A percentile compares a stretch with the other conserved stretches of the same genome.
phyloP scores from a whole-genome alignment of 2,797 vertebrate species.

The Thamnophis elegans region DNA sequence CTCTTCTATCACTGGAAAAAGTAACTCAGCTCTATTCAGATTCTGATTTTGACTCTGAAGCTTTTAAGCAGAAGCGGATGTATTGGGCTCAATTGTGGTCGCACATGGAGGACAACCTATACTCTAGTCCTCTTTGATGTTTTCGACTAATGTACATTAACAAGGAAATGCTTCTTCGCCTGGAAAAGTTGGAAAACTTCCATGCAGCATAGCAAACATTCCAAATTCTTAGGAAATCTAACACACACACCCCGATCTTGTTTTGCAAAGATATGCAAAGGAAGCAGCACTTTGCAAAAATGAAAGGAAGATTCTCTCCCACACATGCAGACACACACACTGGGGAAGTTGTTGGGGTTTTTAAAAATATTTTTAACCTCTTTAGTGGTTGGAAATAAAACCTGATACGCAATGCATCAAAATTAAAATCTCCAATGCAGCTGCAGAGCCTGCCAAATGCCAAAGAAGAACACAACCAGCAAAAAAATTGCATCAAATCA shows the following conservation, averaged over 20 bases:
- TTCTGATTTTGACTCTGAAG: too few relatives aligned
- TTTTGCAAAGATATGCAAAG: neutral
- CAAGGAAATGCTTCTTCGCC: neutral
- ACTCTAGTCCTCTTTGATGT: neutral
- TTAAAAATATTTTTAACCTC: neutral
- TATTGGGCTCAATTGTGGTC: too few relatives aligned
- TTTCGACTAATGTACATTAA: neutral
- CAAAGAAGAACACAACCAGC: too few relatives aligned
- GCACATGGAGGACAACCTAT: neutral
- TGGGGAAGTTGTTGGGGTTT: neutral
- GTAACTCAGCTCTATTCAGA: too few relatives aligned
- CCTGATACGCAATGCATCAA: neutral
- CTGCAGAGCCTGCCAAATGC: neutral
- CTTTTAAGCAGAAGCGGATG: neutral
- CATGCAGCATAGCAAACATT: neutral
- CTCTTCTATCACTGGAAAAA: neutral
- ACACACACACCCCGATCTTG: neutral
- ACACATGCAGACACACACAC: neutral
- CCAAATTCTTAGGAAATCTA: neutral
- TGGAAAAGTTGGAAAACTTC: neutral
- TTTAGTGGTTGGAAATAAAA: neutral
- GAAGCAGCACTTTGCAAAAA: neutral
- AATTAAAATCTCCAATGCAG: neutral
- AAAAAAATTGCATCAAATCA: neutral
- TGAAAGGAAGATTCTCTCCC: neutral